A percentile compares a stretch with the other conserved stretches of the same genome.
Conservation (phyloP, 2,888 invertebrate species). For the Steromphala cineraria region DNA sequence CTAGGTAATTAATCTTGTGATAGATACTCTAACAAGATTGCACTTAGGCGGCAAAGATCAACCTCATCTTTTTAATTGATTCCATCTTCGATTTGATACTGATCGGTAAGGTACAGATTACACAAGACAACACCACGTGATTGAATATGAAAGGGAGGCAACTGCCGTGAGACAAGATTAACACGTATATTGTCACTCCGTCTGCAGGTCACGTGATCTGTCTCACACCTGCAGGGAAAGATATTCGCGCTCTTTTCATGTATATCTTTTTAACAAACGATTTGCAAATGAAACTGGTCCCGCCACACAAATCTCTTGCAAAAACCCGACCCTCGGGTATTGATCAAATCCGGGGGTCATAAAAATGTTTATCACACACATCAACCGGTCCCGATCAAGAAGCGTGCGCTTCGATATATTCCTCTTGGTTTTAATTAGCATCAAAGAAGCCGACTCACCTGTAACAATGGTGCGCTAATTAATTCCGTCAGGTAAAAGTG, state of each 20-base stretch:
- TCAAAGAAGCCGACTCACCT: neutral
- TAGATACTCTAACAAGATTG: neutral
- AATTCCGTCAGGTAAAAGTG: neutral
- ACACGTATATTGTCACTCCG: neutral
- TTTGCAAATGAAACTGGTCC: neutral
- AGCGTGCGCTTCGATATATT: neutral
- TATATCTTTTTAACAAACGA: neutral
- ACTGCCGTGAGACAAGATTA: neutral
- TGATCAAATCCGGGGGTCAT: neutral
- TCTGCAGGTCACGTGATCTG: neutral
- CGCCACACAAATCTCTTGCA: neutral
- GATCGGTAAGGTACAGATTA: neutral
- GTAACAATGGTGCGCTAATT: neutral
- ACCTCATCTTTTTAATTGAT: neutral
- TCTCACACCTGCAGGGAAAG: neutral
- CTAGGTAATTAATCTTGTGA: neutral
- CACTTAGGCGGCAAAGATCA: neutral
- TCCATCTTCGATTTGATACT: no score
- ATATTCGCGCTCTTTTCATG: neutral
- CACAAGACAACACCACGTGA: neutral
- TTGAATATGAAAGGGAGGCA: neutral
- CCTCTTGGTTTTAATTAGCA: slow-evolving; percentile 2
- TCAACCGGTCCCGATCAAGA: neutral
- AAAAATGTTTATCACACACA: neutral
- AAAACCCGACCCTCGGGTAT: neutral